Conservation (phyloP, 2,113 vertebrate species). For the Planiliza haematocheilus region DNA sequence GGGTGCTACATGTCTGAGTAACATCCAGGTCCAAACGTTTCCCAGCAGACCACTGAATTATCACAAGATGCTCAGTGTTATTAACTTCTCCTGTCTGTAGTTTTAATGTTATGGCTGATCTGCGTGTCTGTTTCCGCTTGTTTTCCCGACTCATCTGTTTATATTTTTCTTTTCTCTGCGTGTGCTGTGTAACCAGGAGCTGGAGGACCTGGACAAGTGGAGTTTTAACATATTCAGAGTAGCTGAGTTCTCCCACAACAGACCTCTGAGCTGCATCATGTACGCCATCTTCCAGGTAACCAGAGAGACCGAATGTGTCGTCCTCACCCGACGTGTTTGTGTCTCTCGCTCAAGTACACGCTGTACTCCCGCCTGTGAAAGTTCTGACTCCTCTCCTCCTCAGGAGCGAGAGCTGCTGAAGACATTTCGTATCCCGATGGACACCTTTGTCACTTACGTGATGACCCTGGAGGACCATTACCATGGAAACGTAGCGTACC, state of each 20-base stretch:
- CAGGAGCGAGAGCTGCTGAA: slow-evolving; percentile 89
- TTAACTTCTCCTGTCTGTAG: too few species aligned
- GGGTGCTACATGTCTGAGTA: too few species aligned
- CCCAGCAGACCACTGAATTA: too few species aligned
- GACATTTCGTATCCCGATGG: slow-evolving; percentile 89
- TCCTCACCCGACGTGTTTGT: neutral
- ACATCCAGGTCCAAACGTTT: too few species aligned
- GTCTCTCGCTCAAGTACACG: neutral
- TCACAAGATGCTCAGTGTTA: too few species aligned
- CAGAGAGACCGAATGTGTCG: neutral
- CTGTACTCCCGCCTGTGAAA: neutral
- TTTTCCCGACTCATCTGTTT: neutral
- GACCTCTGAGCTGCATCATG: slow-evolving; percentile 90
- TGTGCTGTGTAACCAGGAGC: slow-evolving; percentile 81
- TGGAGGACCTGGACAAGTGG: slow-evolving; percentile 91
- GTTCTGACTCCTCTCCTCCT: slow-evolving; percentile 17
- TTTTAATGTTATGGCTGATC: too few species aligned
- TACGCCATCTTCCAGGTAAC: slow-evolving; percentile 92
- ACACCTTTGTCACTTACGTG: slow-evolving; percentile 90
- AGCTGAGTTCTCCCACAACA: slow-evolving; percentile 88
- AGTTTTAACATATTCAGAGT: slow-evolving; percentile 90
- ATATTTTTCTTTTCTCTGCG: neutral
- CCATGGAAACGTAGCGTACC: slow-evolving; percentile 89
- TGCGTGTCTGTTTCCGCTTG: neutral
- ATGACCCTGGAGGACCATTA: slow-evolving; percentile 94